Conservation (phyloP, 2,888 invertebrate genomes). For the Diaphora mendica region DNA sequence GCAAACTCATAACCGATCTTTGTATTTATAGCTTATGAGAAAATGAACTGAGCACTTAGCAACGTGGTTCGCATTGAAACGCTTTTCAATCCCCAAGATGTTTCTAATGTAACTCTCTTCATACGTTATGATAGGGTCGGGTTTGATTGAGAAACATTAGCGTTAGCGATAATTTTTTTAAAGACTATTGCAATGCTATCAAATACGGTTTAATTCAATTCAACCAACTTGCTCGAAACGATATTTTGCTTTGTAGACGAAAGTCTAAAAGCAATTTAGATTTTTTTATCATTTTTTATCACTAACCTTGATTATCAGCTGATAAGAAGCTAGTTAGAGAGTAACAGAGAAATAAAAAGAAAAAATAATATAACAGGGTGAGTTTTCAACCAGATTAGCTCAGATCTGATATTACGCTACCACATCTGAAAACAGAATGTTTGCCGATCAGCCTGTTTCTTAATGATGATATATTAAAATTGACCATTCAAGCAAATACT, state of each 20-base stretch:
- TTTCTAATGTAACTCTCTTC: constrained; percentile 53
- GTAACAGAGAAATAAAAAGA: too few relatives aligned
- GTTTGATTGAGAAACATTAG: neutral
- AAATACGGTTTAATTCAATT: too few relatives aligned
- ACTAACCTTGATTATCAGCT: too few relatives aligned
- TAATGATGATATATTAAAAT: too few relatives aligned
- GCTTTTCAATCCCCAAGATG: constrained; percentile 63
- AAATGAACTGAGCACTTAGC: constrained; percentile 19
- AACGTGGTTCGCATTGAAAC: constrained; percentile 45
- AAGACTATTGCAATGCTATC: too few relatives aligned
- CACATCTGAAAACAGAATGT: too few relatives aligned
- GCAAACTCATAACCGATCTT: neutral
- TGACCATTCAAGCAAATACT: too few relatives aligned
- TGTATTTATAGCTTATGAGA: neutral
- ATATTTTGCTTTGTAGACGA: neutral
- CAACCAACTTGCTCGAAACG: neutral
- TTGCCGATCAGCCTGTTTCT: too few relatives aligned
- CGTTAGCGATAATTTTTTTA: neutral
- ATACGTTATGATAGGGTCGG: constrained; percentile 22
- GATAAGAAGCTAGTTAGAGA: too few relatives aligned
- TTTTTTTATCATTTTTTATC: neutral
- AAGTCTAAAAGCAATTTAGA: neutral
- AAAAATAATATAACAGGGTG: too few relatives aligned
- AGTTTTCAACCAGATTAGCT: too few relatives aligned
- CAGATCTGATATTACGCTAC: too few relatives aligned